phyloP scores from a whole-genome alignment of 2,797 vertebrate genomes.

The Muraenolepis orangiensis region DNA sequence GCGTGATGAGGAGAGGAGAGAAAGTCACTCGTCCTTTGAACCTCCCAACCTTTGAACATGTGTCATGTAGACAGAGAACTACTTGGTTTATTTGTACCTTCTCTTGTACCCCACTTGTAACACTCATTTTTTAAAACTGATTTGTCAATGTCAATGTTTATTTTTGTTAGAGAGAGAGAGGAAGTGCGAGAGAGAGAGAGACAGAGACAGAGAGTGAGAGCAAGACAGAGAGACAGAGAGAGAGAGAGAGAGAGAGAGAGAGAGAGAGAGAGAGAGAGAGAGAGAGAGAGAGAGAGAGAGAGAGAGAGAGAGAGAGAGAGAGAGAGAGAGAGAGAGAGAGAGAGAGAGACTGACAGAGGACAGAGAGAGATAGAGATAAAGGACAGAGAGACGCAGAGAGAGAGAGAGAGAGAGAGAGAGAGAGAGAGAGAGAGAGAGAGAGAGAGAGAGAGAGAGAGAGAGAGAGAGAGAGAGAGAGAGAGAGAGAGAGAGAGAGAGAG shows the following conservation, averaged over 20 bases:
- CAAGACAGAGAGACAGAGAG: too few species aligned
- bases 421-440: background rate
- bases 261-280: background rate
- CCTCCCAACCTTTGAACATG: too few species aligned
- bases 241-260: background rate
- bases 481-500: background rate
- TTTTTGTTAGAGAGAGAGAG: too few species aligned
- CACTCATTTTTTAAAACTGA: too few species aligned
- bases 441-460: background rate
- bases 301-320: background rate
- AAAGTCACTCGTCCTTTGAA: too few species aligned
- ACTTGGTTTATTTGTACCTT: too few species aligned
- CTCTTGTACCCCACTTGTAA: too few species aligned
- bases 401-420: background rate
- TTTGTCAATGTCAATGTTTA: too few species aligned
- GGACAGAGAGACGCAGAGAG: too few species aligned
- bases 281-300: background rate
- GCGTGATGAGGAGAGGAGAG: constrained; percentile 61
- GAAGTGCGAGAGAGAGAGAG: too few species aligned
- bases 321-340: background rate
- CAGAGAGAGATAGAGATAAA: too few species aligned
- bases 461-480: background rate
- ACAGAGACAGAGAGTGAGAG: background rate
- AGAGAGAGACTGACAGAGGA: constrained; percentile 8
- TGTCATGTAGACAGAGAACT: too few species aligned